These are phyloP conservation scores for Drosophila subsilvestris DNA, from an alignment of 2,888 invertebrate genomes.

Conservation along the genomic window DNA sequence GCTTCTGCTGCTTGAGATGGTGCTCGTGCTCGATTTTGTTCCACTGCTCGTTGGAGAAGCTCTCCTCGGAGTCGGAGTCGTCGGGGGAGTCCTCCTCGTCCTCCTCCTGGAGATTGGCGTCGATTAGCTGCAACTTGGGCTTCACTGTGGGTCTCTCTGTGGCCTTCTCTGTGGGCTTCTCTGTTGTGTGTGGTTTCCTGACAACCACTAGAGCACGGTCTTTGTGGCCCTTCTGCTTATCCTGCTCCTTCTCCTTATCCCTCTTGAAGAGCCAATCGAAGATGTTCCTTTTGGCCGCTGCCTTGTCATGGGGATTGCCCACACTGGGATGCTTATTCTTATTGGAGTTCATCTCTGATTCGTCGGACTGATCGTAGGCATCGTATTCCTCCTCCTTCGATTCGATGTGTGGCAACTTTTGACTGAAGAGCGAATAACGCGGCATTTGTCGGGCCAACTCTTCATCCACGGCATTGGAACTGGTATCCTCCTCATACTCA, in stretches of 20 bases:
- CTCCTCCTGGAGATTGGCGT: constrained; percentile 28
- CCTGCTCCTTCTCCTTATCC: constrained; percentile 41
- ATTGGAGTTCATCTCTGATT: not conserved
- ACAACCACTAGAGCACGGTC: not conserved
- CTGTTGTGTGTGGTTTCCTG: constrained; percentile 18
- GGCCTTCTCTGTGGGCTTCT: constrained; percentile 24
- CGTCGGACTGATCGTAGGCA: constrained; percentile 45
- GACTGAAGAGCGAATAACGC: constrained; percentile 66
- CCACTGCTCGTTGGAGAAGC: constrained; percentile 82
- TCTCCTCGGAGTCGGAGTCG: constrained; percentile 63
- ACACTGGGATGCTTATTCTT: constrained; percentile 60
- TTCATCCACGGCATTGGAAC: constrained; percentile 34
- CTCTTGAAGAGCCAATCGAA: constrained; percentile 63
- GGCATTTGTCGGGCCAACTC: constrained; percentile 68
- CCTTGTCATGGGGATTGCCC: constrained; percentile 50
- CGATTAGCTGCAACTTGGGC: constrained; percentile 30
- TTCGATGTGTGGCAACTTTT: constrained; percentile 53
- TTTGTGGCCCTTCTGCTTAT: constrained; percentile 9
- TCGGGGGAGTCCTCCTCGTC: constrained; percentile 20
- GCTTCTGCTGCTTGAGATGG: constrained; percentile 75
- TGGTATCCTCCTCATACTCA: constrained; percentile 13
- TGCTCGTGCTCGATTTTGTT: constrained; percentile 83
- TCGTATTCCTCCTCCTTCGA: constrained; percentile 56
- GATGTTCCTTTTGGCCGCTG: constrained; percentile 63
- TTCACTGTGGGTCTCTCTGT: constrained; percentile 6